Evolutionary conservation across 1,140 invertebrate genomes (phyloP), one percentile per base, ranked within the genome.

Genomic region (Thalassaphorura encarpata): DNA sequence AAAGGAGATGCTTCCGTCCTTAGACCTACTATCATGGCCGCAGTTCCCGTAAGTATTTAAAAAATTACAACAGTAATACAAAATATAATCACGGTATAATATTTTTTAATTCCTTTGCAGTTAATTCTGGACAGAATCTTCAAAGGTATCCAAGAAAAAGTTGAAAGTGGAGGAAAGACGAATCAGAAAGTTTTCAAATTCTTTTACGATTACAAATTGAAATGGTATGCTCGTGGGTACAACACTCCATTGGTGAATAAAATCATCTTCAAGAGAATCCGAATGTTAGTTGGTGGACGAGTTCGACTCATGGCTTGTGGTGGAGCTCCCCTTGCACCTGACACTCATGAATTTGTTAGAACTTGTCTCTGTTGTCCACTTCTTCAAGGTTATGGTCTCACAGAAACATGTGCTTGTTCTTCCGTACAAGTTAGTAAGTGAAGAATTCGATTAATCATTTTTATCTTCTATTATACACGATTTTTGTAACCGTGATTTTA

Each of bases 351-450:
- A 66, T 94, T 97, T 70, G 89, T 97, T 63, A 86, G 93, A 69
- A 82, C 89, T 54, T 95, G 91, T 69, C 78, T 99, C 23, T 96
- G 90, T 69, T 83, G 87, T 41, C 83, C 84, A 42, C 81, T 98
- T 23, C 80, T 89, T 46, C 91, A 95, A 70, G 96, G 95, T 43
- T 99, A 99, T 75, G 96, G 95, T 6, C 79, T 98, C 31, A 99
- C 96, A 1, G 95, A 99, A 79, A 97, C 93, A 11, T 87, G 86
- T 63, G 94, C 91, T 2, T 90, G 86, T 67, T 90, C 89, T 26
- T 87, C 89, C 18, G 84, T 95, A 51, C 87, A 89, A 80, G 84
- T 92, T 69, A 73, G 83, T 83, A 75, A 74, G 76, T 77, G 60
- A 39, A 19, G 41, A 27, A 41, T 49, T 52, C 28, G 29, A 36